Base-by-base conservation (phyloP, 2,888 invertebrate genomes). In the Troides oblongomaculatus region DNA sequence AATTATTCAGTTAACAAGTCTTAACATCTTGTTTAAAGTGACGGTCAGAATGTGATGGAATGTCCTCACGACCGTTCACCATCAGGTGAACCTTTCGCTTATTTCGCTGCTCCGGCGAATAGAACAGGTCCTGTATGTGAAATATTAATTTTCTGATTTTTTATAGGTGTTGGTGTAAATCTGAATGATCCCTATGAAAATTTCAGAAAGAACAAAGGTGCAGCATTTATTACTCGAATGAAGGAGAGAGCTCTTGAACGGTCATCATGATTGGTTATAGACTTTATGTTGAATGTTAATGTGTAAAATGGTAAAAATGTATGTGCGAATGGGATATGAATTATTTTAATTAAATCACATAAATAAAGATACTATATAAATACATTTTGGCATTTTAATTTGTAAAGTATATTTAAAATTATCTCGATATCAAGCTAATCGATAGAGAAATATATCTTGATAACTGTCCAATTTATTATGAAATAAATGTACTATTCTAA, bases 131-230 rank as follows among this genome's bases (percentile, higher is more conserved):
- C 0, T 5, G 30, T 30, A 57, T 39, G 21, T 21, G 14, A 57
- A 21, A 21, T 57, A 10, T 18, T 21, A 57, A 21, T 57, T 57
- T 18, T 23, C 64, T 69, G 21, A 66, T 50, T 71, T 73, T 75
- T 83, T 74, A 62, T 94, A 94, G 99, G 99, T 73, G 95, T 99
- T 72, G 99, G 99, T 62, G 95, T 97, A 74, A 97, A 97, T 85
- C 92, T 97, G 72, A 97, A 97, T 83, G 99, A 99, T 92, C 99
- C 99, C 0, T 99, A 98, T 83, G 99, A 99, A 90, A 98, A 97
- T 90, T 99, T 99, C 91, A 95, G 99, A 77, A 99, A 99, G 92
- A 97, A 97, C 89, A 98, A 98, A 90, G 98, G 98, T 71, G 97
- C 97, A 81, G 97, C 98, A 76, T 98, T 98, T 93, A 98, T 98